Conservation (phyloP, 2,888 invertebrate genomes). For the Nowickia ferox region DNA sequence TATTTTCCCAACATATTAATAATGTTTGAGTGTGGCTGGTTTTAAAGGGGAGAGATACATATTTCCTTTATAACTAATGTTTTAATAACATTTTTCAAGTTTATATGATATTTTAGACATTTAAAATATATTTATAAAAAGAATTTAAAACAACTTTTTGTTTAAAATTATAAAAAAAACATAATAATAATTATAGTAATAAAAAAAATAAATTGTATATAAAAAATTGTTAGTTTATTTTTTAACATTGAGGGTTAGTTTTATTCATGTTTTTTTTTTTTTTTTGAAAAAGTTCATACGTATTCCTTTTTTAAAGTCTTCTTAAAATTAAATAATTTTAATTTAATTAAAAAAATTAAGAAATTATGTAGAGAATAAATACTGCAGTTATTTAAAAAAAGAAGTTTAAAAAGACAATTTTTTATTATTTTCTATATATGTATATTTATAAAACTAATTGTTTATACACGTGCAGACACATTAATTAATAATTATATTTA, state of each 20-base stretch:
- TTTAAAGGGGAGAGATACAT: conserved; percentile 6
- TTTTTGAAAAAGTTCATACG: conserved; percentile 49
- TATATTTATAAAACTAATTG: conserved; percentile 69
- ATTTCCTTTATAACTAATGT: conserved; percentile 9
- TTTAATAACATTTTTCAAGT: conserved; percentile 36
- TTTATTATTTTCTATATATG: conserved; percentile 61
- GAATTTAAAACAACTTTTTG: conserved; percentile 42
- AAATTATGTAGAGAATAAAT: conserved; percentile 71
- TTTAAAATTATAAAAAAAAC: conserved; percentile 51
- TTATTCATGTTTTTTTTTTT: conserved; percentile 18
- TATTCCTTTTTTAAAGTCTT: conserved; percentile 61
- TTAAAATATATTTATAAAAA: conserved; percentile 55
- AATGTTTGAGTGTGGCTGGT: conserved; percentile 49
- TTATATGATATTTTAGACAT: conserved; percentile 44
- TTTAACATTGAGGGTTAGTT: conserved; percentile 62
- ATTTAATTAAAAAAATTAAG: conserved; percentile 55
- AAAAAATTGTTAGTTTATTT: conserved; percentile 44
- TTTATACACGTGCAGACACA: conserved; percentile 72
- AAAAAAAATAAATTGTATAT: conserved; percentile 44
- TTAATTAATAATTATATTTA: conserved; percentile 67
- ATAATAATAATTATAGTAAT: conserved; percentile 41
- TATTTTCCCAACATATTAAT: neutral
- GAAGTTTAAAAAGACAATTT: conserved; percentile 49
- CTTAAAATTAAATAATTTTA: conserved; percentile 54
- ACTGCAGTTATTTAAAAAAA: conserved; percentile 68